Percentiles rank a stretch among this genome's conserved stretches.
Conservation (phyloP, 2,113 vertebrate genomes). For the Micronycteris hirsuta region DNA sequence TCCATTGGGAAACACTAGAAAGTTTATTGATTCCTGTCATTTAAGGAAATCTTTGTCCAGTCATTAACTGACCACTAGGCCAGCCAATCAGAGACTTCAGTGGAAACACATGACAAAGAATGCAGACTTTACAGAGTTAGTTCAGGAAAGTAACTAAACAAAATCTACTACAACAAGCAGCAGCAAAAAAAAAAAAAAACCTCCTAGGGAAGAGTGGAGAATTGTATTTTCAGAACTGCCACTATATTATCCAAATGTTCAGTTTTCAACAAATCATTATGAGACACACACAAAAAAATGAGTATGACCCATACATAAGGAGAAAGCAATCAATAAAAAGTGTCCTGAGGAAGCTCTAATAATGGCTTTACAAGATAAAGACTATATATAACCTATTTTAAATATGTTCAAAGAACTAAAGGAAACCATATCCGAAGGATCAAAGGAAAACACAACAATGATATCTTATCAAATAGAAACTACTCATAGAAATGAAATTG, state of each 20-base stretch:
- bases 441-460: not conserved
- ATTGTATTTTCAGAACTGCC: not conserved
- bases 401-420: constrained; percentile 34
- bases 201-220: not conserved
- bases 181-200: not conserved
- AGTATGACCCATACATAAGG: not conserved
- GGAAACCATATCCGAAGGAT: not conserved
- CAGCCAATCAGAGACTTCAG: not conserved
- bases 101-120: not conserved
- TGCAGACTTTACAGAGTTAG: not conserved
- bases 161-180: not conserved
- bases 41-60: not conserved
- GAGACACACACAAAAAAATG: not conserved
- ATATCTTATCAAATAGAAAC: not conserved
- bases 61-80: not conserved
- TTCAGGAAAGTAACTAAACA: not conserved
- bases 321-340: not conserved
- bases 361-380: not conserved
- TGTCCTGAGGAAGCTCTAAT: not conserved
- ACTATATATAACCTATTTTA: not conserved
- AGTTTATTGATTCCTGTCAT: not conserved
- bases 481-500: not conserved
- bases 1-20: not conserved
- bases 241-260: not conserved
- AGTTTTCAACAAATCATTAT: not conserved